phyloP scores from a whole-genome alignment of 1,140 invertebrate species.

The Mactra quadrangularis region DNA sequence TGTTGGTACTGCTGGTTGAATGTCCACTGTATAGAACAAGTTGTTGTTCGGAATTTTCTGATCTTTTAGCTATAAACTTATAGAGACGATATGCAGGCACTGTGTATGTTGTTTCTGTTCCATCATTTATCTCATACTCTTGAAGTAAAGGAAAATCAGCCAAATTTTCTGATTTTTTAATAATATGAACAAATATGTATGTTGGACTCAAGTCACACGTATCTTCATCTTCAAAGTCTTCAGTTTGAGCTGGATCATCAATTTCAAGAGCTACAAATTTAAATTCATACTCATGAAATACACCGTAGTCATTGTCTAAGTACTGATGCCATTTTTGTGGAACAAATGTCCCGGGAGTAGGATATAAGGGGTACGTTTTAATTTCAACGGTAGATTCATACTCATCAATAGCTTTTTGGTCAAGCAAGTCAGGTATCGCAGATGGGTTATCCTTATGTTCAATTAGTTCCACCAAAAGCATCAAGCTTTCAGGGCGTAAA shows the following conservation, averaged over 20 bases:
- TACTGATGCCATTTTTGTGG: not conserved
- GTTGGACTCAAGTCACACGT: conserved; percentile 21
- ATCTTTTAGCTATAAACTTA: conserved; percentile 65
- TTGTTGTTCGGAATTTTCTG: not conserved
- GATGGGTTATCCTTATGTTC: not conserved
- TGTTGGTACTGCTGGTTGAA: not conserved
- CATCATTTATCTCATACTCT: conserved; percentile 69
- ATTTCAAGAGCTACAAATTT: conserved; percentile 17
- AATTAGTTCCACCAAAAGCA: conserved; percentile 3
- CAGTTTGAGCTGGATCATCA: not conserved
- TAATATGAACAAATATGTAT: conserved; percentile 62
- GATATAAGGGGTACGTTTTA: not conserved
- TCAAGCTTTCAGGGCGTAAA: not conserved
- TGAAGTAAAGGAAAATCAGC: conserved; percentile 31
- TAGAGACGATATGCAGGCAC: conserved; percentile 68
- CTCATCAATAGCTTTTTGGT: conserved; percentile 1
- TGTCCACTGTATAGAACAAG: not conserved
- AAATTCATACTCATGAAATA: not conserved
- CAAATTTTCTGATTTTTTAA: conserved; percentile 3
- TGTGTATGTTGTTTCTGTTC: conserved; percentile 60
- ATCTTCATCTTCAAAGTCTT: conserved; percentile 4
- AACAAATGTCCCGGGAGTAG: conserved; percentile 18
- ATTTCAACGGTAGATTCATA: not conserved
- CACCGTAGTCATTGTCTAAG: conserved; percentile 1
- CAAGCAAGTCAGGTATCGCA: not conserved